Evolutionary conservation across 2,797 vertebrate species (phyloP).

Genomic region (Acanthurus lineatus): DNA sequence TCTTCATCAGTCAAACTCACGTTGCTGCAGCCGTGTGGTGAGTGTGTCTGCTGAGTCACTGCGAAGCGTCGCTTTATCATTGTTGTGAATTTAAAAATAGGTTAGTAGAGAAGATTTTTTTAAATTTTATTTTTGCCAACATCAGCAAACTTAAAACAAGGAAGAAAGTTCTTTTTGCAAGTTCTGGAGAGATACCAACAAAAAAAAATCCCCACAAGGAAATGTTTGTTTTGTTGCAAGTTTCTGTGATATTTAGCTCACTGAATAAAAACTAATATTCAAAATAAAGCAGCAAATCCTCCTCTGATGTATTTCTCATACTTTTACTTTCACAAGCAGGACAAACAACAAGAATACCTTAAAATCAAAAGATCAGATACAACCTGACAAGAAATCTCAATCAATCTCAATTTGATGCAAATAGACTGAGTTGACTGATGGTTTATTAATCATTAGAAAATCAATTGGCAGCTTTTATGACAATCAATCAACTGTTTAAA

Average conservation of each 20-base stretch:
- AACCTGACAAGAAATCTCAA: too few species aligned
- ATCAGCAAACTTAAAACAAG: constrained; percentile 42
- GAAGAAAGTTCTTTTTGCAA: constrained; percentile 34
- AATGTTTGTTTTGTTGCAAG: background rate
- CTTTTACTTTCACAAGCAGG: too few species aligned
- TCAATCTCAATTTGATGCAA: too few species aligned
- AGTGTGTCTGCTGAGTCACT: constrained; percentile 55
- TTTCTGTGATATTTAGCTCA: constrained; percentile 9
- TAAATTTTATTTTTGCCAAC: constrained; percentile 17
- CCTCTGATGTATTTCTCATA: background rate
- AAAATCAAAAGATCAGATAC: too few species aligned
- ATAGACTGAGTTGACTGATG: too few species aligned
- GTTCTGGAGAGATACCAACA: constrained; percentile 10
- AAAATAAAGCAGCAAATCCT: background rate
- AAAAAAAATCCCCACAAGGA: background rate
- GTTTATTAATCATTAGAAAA: too few species aligned
- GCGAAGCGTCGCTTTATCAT: constrained; percentile 28
- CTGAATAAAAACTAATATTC: background rate
- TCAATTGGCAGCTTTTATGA: too few species aligned
- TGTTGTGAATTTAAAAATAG: constrained; percentile 56
- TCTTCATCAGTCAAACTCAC: constrained; percentile 27
- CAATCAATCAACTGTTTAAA: too few species aligned
- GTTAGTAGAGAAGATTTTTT: constrained; percentile 34
- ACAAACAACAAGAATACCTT: too few species aligned
- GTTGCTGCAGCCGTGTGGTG: constrained; percentile 34